phyloP scores from a whole-genome alignment of 2,888 invertebrate genomes.

The Trichacis sp. region DNA sequence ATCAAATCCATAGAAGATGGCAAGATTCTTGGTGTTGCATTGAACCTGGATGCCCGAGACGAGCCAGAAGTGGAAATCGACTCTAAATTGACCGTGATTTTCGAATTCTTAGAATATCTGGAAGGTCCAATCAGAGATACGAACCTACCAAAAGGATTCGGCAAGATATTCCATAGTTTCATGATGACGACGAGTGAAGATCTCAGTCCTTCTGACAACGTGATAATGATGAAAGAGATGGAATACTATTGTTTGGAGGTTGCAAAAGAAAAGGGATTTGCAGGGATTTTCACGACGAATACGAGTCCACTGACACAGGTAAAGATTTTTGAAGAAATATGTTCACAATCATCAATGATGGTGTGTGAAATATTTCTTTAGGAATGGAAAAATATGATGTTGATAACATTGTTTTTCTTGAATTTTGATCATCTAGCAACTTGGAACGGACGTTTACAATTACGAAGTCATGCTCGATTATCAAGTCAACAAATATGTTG shows the following conservation, averaged over 20 bases:
- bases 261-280: conserved; percentile 76
- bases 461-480: conserved; percentile 83
- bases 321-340: too few relatives aligned
- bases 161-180: conserved; percentile 83
- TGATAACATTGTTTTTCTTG: too few relatives aligned
- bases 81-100: conserved; percentile 79
- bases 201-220: conserved; percentile 80
- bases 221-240: conserved; percentile 82
- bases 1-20: conserved; percentile 71
- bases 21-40: conserved; percentile 76
- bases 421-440: too few relatives aligned
- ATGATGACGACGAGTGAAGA: conserved; percentile 86
- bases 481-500: conserved; percentile 84
- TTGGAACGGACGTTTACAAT: conserved; percentile 82
- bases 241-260: conserved; percentile 80
- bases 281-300: conserved; percentile 87
- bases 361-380: too few relatives aligned
- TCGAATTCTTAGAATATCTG: conserved; percentile 82
- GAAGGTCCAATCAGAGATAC: conserved; percentile 80
- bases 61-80: conserved; percentile 82
- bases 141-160: conserved; percentile 75
- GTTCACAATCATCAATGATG: too few relatives aligned
- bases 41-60: conserved; percentile 85
- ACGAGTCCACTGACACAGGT: conserved; percentile 91
- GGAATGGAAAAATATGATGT: too few relatives aligned